Evolutionary conservation across 2,888 invertebrate species (phyloP).

Genomic region (Ethmia dodecea): DNA sequence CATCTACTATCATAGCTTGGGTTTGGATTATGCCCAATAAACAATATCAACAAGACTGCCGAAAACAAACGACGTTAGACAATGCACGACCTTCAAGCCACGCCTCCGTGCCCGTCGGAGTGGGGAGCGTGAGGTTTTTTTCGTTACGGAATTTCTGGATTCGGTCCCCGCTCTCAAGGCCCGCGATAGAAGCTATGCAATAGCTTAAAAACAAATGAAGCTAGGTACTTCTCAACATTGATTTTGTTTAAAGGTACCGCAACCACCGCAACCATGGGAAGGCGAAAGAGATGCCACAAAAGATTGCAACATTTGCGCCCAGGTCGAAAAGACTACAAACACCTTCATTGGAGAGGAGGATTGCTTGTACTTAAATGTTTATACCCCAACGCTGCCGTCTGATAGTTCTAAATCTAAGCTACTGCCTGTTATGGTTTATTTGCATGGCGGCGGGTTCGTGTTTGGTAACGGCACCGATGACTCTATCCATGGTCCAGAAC

Average conservation of each 20-base stretch:
- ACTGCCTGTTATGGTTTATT: slow-evolving; percentile 64
- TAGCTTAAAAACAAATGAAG: too few relatives aligned
- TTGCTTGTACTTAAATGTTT: slow-evolving; percentile 84
- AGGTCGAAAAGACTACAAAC: slow-evolving; percentile 75
- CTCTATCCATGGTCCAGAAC: slow-evolving; percentile 55
- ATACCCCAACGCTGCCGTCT: slow-evolving; percentile 69
- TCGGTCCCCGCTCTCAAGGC: too few relatives aligned
- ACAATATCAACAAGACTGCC: too few relatives aligned
- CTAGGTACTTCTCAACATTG: too few relatives aligned
- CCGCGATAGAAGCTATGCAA: too few relatives aligned
- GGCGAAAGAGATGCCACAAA: slow-evolving; percentile 80
- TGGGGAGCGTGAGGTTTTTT: too few relatives aligned
- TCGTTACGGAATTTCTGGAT: too few relatives aligned
- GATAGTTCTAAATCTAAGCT: slow-evolving; percentile 21
- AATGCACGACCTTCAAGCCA: too few relatives aligned
- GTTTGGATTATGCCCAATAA: too few relatives aligned
- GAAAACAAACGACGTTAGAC: too few relatives aligned
- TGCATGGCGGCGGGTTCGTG: slow-evolving; percentile 68
- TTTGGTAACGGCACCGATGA: slow-evolving; percentile 62
- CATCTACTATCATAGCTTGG: too few relatives aligned
- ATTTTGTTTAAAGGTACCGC: slow-evolving; percentile 44
- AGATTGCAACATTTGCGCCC: slow-evolving; percentile 80
- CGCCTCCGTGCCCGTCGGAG: too few relatives aligned
- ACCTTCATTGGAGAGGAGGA: slow-evolving; percentile 75
- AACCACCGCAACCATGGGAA: slow-evolving; percentile 67